Base-by-base conservation (phyloP, 2,113 vertebrate genomes). In the Elaphurus davidianus region DNA sequence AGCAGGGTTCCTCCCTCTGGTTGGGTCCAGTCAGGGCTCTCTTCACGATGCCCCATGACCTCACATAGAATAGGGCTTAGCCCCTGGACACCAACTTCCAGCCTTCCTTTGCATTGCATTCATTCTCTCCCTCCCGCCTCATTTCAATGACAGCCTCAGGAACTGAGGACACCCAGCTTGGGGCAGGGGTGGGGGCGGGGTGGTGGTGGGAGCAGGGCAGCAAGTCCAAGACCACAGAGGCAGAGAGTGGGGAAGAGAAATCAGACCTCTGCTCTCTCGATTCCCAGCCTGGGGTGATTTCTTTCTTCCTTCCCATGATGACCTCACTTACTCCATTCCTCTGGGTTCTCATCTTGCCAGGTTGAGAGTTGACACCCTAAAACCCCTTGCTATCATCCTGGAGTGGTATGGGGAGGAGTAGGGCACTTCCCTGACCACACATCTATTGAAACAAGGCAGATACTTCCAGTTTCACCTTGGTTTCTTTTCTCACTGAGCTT, bases 1-100 rank as follows among this genome's bases (percentile, higher is more conserved):
- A 45, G 36, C 0, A 0, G 1, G 36, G n/a, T 76, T 27, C 36
- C 7, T 28, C 25, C 19, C 45, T 54, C 47, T 19, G 36, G 4
- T 1, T 28, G 40, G 6, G 43, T 2, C 43, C 54, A 27, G 45
- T 0, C 6, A 33, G 21, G 55, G 27, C 43, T 23, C 1, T 83
- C 21, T 40, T 45, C 9, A 28, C 1, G 0, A 6, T n/a, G 14
- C 30, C 67, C 30, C 0, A 0, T 76, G 71, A 43, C 40, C 23
- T 43, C 71, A 40, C 23, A 43, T 76, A 76, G 71, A 76, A 23
- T 43, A 47, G 15, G 16, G 33, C 25, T 30, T 67, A 45, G 27
- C 30, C 43, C 76, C 25, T 15, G n/a, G 67, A 14, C 27, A 3
- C 14, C 4, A 40, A 78, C 52, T n/a, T 43, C 54, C 7, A 36